Evolutionary conservation across 2,113 vertebrate species (phyloP), one percentile per base, ranked within the genome.

Genomic region (Antechinus flavipes): DNA sequence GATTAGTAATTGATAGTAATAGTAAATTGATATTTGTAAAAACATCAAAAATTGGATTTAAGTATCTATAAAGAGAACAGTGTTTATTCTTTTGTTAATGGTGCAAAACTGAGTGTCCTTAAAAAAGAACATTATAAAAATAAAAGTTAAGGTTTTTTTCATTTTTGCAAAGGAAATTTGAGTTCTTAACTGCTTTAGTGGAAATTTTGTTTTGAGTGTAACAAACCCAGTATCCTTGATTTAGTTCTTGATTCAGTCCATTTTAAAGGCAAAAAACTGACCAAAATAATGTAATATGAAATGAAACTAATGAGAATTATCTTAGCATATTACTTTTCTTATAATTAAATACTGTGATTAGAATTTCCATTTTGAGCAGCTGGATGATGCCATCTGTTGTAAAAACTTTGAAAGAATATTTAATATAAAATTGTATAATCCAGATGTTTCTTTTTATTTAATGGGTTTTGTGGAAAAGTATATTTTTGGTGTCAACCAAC

Each of bases 321-420:
- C 91, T 90, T 90, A 93, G 90, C 91, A 96, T n/a, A 14, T 90
- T n/a, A 54, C 92, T 96, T 97, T 94, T 58, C 22, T 53, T 84
- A 93, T 93, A 95, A 54, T 96, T 95, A 95, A 93, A 35, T 95
- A 90, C 11, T 94, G 7, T 92, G 54, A 84, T 95, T 94, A 91
- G 93, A 96, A 53, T 92, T 97, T 97, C 42, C 52, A 24, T 95
- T 94, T 92, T 68, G 90, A 95, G 26, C 94, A 92, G 89, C 92
- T 96, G 92, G n/a, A 55, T 89, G 0, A 55, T 90, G 52, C 84
- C 91, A 90, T 96, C 92, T 95, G 95, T 90, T 53, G 42, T 55
- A 26, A 93, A 42, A 95, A 96, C 47, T 96, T 96, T n/a, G 53
- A 55, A 96, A 90, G 54, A 96, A 96, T 96, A 47, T 94, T 97